Evolutionary conservation across 2,113 vertebrate genomes (phyloP).

Genomic region (Phodopus roborovskii): DNA sequence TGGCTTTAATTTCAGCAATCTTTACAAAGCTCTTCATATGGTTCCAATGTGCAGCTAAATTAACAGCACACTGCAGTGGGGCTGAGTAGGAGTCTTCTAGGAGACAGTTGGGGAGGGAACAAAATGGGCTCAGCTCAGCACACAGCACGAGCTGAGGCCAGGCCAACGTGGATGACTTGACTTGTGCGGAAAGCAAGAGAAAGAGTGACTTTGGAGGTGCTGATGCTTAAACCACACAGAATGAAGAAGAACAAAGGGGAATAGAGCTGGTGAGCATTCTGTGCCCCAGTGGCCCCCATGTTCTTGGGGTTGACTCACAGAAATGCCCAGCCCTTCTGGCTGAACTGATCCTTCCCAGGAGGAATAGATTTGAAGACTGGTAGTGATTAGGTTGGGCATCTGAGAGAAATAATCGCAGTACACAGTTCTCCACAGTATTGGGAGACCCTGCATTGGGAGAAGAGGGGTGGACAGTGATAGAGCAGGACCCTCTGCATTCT

Average conservation of each 20-base stretch:
- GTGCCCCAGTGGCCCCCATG: not conserved
- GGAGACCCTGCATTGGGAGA: not conserved
- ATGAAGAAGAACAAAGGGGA: not conserved
- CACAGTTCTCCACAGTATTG: not conserved
- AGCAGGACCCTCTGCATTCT: not conserved
- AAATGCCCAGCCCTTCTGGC: not conserved
- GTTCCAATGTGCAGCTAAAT: not conserved
- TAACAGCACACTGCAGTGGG: not conserved
- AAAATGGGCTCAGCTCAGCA: not conserved
- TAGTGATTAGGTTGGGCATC: not conserved
- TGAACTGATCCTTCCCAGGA: not conserved
- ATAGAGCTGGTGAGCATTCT: not conserved
- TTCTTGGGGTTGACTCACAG: not conserved
- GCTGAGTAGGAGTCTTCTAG: not conserved
- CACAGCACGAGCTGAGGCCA: not conserved
- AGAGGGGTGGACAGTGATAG: not conserved
- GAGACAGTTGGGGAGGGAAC: constrained; percentile 5
- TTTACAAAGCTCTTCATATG: constrained; percentile 12
- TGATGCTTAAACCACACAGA: constrained; percentile 17
- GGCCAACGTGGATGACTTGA: not conserved
- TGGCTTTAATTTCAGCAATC: not conserved
- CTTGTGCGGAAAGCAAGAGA: not conserved
- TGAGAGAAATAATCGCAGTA: not conserved
- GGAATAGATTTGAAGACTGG: constrained; percentile 24
- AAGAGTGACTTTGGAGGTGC: not conserved